Evolutionary conservation across 2,797 vertebrate genomes (phyloP), one percentile per base, ranked within the genome.

Genomic region (Acanthornis magna): DNA sequence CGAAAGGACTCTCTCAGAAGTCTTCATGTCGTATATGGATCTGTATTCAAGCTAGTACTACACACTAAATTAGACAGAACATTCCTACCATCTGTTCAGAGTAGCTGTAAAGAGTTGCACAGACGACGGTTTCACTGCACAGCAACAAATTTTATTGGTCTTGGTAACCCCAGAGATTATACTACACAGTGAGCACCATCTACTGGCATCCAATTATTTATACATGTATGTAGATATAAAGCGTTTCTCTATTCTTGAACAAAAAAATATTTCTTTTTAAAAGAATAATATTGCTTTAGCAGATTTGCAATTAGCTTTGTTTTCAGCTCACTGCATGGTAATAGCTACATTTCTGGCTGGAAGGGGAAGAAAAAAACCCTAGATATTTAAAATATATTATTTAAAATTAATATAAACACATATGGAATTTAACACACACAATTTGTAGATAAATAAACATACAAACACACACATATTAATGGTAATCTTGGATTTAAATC

Each of bases 31-130:
- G 27, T 67, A n/a, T 65, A 71, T 75, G 83, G 78, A 94, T 94
- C 82, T 93, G 65, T 89, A 85, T 94, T 93, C 94, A 94, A 94
- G 70, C 13, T 82, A 72, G 47, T 86, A 86, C 58, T 91, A 73
- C 79, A 88, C 70, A 88, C 76, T 95, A 95, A 95, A 96, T 96
- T 94, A 95, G 82, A 73, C 66, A 86, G 85, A 95, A 93, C 73
- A 91, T 88, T 93, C n/a, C 53, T 74, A 80, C 91, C 95, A 96
- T 94, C 91, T 96, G 93, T 90, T 94, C 82, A 75, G 38, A 93
- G 54, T 91, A 85, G 76, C 70, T 93, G 91, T 94, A 86, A 88
- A 94, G 75, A 92, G 76, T 90, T 86, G 62, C 36, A 81, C 82
- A 94, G 82, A 93, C 8, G 0, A 54, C 0, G 0, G 27, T 66